Evolutionary conservation across 2,888 invertebrate genomes (phyloP).

Genomic region (Scaptomyza flava): DNA sequence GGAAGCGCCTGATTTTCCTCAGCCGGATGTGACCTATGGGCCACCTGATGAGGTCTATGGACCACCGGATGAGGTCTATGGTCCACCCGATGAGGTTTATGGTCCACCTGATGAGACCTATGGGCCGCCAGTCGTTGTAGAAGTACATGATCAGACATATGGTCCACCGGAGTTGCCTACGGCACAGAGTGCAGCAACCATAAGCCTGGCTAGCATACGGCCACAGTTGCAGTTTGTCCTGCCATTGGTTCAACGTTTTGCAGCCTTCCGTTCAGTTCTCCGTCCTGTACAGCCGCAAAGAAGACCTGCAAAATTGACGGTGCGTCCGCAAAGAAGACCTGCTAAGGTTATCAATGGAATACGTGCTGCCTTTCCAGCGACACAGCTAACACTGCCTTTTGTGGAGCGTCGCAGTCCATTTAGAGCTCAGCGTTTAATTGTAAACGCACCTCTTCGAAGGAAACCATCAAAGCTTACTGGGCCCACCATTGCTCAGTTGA

Average conservation of each 20-base stretch:
- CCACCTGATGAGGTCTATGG: constrained; percentile 57
- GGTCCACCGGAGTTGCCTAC: constrained; percentile 45
- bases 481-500: constrained; percentile 46
- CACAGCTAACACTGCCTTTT: constrained; percentile 61
- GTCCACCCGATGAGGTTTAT: constrained; percentile 43
- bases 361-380: constrained; percentile 46
- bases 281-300: constrained; percentile 49
- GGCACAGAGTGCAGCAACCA: constrained; percentile 63
- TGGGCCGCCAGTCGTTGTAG: constrained; percentile 40
- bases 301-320: constrained; percentile 54
- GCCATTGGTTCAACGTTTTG: constrained; percentile 69
- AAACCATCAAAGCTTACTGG: constrained; percentile 32
- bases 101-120: constrained; percentile 14
- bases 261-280: constrained; percentile 66
- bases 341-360: constrained; percentile 50
- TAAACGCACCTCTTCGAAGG: constrained; percentile 57
- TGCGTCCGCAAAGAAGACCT: constrained; percentile 49
- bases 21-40: constrained; percentile 70
- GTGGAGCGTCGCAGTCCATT: constrained; percentile 63
- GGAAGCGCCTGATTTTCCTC: constrained; percentile 48
- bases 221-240: constrained; percentile 67
- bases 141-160: constrained; percentile 46
- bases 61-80: constrained; percentile 53
- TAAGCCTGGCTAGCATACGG: constrained; percentile 61
- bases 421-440: constrained; percentile 50